Evolutionary conservation across 2,113 vertebrate species (phyloP).

Genomic region (Sula dactylatra): DNA sequence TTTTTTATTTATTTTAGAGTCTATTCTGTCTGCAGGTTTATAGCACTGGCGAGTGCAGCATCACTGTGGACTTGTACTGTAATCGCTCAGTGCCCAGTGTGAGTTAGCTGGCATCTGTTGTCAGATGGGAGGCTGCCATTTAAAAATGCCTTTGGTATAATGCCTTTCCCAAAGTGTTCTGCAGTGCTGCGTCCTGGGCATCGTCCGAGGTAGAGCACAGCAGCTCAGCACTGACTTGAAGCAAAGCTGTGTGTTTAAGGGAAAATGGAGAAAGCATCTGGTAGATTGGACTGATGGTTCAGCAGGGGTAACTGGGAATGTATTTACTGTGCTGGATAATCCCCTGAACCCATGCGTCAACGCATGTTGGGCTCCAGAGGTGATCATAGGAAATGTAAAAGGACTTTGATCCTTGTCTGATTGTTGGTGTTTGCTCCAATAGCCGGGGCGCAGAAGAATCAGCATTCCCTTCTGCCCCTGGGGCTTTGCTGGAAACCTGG

Average conservation of each 20-base stretch:
- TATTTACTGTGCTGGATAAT: not conserved
- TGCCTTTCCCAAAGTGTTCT: not conserved
- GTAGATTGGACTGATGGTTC: fast-evolving
- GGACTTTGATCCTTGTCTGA: not conserved
- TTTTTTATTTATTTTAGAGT: not conserved
- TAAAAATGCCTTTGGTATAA: not conserved
- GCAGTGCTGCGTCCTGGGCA: not conserved
- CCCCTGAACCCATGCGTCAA: fast-evolving
- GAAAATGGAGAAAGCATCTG: not conserved
- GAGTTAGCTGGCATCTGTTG: not conserved
- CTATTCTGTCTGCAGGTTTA: not conserved
- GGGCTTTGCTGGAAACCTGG: not conserved
- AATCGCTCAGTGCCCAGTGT: not conserved
- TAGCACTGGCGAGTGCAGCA: not conserved
- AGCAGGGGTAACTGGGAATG: not conserved
- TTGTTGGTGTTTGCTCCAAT: fast-evolving
- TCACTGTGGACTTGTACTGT: not conserved
- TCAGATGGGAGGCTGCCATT: not conserved
- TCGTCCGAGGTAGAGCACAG: not conserved
- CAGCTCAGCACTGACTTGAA: too few species aligned
- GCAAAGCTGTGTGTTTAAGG: not conserved
- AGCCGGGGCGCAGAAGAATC: not conserved
- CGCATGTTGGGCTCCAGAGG: not conserved
- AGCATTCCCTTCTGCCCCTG: fast-evolving
- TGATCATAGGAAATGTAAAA: not conserved